A percentile compares a stretch with the other conserved stretches of the same genome.
phyloP scores from a whole-genome alignment of 2,113 vertebrate genomes.

The Ammospiza nelsoni region DNA sequence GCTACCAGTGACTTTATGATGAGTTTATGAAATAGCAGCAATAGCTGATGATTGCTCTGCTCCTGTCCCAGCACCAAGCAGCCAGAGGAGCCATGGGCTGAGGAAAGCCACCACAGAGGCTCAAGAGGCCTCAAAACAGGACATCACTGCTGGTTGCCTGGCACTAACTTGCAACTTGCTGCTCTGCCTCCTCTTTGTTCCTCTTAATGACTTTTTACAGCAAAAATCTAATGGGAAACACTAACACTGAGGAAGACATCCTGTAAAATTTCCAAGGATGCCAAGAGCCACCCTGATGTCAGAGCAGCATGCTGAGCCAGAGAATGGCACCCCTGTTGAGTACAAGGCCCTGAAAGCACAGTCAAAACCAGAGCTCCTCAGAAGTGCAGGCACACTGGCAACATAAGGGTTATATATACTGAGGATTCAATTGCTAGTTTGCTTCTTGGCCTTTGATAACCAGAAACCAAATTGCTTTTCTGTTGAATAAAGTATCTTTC shows the following conservation, averaged over 20 bases:
- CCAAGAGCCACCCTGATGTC: background rate
- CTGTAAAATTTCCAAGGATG: background rate
- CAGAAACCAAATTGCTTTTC: slow-evolving; percentile 82
- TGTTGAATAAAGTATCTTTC: slow-evolving; percentile 82
- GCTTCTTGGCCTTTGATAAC: slow-evolving; percentile 78
- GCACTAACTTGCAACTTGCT: background rate
- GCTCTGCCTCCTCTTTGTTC: background rate
- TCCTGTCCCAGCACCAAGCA: background rate
- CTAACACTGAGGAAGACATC: background rate
- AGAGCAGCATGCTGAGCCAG: background rate
- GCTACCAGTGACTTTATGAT: background rate
- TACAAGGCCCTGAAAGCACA: fast-evolving
- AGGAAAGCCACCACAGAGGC: background rate
- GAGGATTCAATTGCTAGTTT: slow-evolving; percentile 71
- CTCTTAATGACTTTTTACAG: background rate
- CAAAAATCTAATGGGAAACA: background rate
- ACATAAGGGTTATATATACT: slow-evolving; percentile 63
- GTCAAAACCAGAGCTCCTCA: background rate
- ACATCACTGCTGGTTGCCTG: fast-evolving
- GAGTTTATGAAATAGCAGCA: background rate
- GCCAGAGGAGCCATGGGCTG: background rate
- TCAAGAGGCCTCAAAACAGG: background rate
- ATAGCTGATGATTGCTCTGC: background rate
- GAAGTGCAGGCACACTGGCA: background rate
- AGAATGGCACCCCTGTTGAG: fast-evolving